A percentile compares a stretch with the other conserved stretches of the same genome.
These are phyloP conservation scores for Cossypha heuglini DNA, from an alignment of 2,797 vertebrate genomes.

Conservation along the genomic window DNA sequence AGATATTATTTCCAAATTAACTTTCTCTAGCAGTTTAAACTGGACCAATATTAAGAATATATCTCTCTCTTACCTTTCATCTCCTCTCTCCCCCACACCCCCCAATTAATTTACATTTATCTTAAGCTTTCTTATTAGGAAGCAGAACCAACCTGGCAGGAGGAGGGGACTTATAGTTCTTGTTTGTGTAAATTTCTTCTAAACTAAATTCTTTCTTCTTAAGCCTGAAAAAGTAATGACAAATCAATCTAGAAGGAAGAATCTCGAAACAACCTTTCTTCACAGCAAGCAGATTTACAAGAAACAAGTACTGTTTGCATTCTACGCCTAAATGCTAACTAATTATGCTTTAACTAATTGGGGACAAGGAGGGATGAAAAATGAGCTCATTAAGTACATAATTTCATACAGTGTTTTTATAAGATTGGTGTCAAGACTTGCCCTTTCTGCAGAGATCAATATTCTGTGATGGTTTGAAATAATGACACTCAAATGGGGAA, in stretches of 20 bases:
- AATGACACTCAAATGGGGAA: background rate
- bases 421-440: background rate
- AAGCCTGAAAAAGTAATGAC: conserved; percentile 77
- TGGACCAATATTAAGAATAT: background rate
- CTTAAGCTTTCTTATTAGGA: background rate
- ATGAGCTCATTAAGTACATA: background rate
- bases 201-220: conserved; percentile 97
- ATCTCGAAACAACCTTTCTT: background rate
- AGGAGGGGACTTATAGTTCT: conserved; percentile 87
- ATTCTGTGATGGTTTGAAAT: background rate
- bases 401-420: background rate
- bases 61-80: background rate
- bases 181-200: conserved; percentile 98
- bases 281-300: background rate
- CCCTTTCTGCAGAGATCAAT: background rate
- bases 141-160: conserved; percentile 82
- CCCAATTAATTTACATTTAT: background rate
- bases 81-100: too few relatives aligned
- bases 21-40: background rate
- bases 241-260: background rate
- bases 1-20: background rate
- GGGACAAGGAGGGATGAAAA: background rate
- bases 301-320: background rate
- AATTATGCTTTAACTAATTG: background rate
- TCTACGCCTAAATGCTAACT: background rate